These are phyloP conservation scores for Dysdera silvatica DNA, from an alignment of 1,140 invertebrate genomes.

Conservation along the genomic window DNA sequence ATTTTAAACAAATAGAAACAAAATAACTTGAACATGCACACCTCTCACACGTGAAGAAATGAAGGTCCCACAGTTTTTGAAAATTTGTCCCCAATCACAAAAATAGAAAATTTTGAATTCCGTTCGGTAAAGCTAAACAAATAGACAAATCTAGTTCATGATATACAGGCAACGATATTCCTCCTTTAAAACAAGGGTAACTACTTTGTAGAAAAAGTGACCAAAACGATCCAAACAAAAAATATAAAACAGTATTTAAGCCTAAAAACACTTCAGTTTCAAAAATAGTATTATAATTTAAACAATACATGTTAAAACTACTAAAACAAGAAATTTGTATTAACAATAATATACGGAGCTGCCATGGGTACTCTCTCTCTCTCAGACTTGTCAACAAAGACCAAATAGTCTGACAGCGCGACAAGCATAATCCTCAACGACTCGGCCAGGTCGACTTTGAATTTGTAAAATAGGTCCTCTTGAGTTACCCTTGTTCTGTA, in stretches of 20 bases:
- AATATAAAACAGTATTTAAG: not conserved
- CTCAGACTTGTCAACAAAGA: too few species aligned
- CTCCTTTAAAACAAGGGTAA: conserved; percentile 30
- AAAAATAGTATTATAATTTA: not conserved
- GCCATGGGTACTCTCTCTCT: conserved; percentile 18
- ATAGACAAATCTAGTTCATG: too few species aligned
- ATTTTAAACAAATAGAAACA: conserved; percentile 13
- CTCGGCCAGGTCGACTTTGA: too few species aligned
- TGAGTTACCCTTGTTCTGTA: too few species aligned
- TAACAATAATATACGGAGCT: conserved; percentile 11
- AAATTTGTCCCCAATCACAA: too few species aligned
- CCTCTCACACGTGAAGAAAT: conserved; percentile 30
- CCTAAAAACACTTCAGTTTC: not conserved
- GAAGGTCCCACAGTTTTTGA: too few species aligned
- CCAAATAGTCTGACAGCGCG: too few species aligned
- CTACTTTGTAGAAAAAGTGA: not conserved
- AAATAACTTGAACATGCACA: conserved; percentile 26
- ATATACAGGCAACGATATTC: too few species aligned
- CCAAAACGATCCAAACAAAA: not conserved
- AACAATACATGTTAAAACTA: conserved; percentile 16
- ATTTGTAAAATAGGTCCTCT: too few species aligned
- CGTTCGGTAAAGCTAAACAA: too few species aligned
- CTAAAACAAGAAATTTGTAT: conserved; percentile 13
- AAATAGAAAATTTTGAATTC: too few species aligned
- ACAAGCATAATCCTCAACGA: too few species aligned